Percentiles rank a stretch among this genome's conserved stretches.
Evolutionary conservation across 2,113 vertebrate species (phyloP).

Genomic region (Tamias sibiricus): DNA sequence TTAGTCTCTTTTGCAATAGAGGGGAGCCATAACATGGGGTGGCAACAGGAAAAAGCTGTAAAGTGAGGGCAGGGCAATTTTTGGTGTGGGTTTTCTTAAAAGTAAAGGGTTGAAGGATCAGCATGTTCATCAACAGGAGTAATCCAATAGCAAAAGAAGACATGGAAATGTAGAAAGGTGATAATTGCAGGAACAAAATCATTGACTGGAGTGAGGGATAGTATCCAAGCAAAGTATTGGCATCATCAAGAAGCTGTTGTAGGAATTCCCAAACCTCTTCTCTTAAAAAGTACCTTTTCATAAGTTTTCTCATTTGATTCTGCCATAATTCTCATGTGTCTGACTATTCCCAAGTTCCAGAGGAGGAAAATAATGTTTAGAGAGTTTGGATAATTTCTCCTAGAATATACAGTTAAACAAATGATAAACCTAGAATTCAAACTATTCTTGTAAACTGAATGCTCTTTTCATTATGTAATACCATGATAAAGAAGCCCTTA

Average conservation of each 20-base stretch:
- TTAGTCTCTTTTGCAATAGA: neutral
- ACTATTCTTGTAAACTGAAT: neutral
- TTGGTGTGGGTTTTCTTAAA: neutral
- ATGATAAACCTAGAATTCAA: neutral
- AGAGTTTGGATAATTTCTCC: slow-evolving; percentile 27
- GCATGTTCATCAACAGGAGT: neutral
- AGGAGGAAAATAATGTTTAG: neutral
- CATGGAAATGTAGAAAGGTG: neutral
- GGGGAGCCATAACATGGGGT: neutral
- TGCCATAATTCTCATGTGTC: neutral
- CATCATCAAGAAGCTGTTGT: neutral
- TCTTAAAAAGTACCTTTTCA: neutral
- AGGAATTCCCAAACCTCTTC: neutral
- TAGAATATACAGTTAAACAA: neutral
- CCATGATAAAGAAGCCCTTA: neutral
- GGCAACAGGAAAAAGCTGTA: neutral
- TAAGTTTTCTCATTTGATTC: neutral
- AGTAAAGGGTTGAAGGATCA: neutral
- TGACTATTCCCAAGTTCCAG: neutral
- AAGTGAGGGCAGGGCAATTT: neutral
- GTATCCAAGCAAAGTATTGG: neutral
- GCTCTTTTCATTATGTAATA: neutral
- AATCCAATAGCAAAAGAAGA: neutral
- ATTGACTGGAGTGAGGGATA: neutral
- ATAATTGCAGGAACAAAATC: neutral